Evolutionary conservation across 2,113 vertebrate genomes (phyloP), one percentile per base, ranked within the genome.

Genomic region (Sinocyclocheilus rhinocerous): DNA sequence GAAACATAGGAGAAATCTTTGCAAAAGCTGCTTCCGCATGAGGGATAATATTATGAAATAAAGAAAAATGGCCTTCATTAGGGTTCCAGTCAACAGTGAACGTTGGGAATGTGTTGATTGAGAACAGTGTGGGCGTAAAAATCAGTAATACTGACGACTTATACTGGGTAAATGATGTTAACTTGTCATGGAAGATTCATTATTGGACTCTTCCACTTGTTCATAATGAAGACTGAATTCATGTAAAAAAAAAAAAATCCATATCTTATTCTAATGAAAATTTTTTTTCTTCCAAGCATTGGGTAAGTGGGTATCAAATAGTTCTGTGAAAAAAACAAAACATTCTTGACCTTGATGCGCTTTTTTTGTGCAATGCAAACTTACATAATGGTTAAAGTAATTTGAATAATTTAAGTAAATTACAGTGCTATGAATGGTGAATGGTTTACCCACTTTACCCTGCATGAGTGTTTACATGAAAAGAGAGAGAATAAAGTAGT

Each of bases 61-160:
- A 80, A 80, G 77, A 80, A 63, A 80, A 80, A 80, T 24, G 57
- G 55, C 57, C 77, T 63, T 80, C 57, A 80, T 63, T 63, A 80
- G 4, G 77, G 22, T 61, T 63, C 59, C 77, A 42, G 33, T 61
- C 77, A 80, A 63, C 33, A 42, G 36, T 59, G 57, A 80, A 39
- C 20, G 2, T 16, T 80, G 57, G 10, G 24, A 63, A 61, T 24
- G 33, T 16, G 55, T 78, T 52, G 29, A 36, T 12, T 59, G 76
- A 57, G 52, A 78, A 59, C 15, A 22, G 29, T 4, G 76, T 59
- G 52, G 76, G 76, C 1, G 20, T 39, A 39, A 18, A 77, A 77
- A 77, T 77, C 11, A 39, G 76, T 79, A 79, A 79, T n/a, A 61
- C 55, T 79, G 77, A 6, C 1, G 33, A n/a, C 20, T 79, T 24